Conservation (phyloP, 2,113 vertebrate genomes). For the Hyperoodon ampullatus region DNA sequence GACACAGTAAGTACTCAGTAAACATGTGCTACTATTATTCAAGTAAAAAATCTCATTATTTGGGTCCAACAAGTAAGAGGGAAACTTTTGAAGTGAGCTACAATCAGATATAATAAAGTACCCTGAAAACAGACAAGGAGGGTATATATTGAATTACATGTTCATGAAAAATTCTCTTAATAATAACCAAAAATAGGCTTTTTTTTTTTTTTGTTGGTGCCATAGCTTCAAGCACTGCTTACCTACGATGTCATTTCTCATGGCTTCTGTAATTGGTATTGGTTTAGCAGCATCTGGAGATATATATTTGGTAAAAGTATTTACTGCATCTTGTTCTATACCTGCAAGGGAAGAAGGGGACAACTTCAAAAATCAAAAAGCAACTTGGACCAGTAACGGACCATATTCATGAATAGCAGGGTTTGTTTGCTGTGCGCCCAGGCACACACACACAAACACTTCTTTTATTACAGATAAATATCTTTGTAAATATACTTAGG, state of each 20-base stretch:
- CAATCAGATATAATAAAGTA: background rate
- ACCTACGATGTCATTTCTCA: slow-evolving; percentile 98
- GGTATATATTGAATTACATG: background rate
- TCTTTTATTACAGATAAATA: background rate
- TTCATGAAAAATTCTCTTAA: slow-evolving; percentile 28
- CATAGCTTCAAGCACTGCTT: slow-evolving; percentile 76
- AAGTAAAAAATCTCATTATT: slow-evolving; percentile 35
- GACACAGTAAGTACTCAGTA: background rate
- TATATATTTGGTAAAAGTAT: slow-evolving; percentile 98
- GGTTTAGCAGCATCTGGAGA: slow-evolving; percentile 97
- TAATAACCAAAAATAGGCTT: background rate
- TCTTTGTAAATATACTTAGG: background rate
- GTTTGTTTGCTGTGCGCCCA: background rate
- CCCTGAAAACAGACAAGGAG: slow-evolving; percentile 17
- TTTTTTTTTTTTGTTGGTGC: background rate
- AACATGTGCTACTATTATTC: background rate
- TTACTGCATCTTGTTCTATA: slow-evolving; percentile 98
- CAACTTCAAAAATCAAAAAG: slow-evolving; percentile 58
- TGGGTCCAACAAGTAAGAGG: background rate
- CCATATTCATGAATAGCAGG: background rate
- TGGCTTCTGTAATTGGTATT: slow-evolving; percentile 96
- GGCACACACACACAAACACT: background rate
- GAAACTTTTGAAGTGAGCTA: background rate
- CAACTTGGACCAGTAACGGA: background rate
- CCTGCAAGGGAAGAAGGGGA: slow-evolving; percentile 84